A percentile compares a stretch with the other conserved stretches of the same genome.
phyloP scores from a whole-genome alignment of 2,113 vertebrate species.

The Zosterops lateralis region DNA sequence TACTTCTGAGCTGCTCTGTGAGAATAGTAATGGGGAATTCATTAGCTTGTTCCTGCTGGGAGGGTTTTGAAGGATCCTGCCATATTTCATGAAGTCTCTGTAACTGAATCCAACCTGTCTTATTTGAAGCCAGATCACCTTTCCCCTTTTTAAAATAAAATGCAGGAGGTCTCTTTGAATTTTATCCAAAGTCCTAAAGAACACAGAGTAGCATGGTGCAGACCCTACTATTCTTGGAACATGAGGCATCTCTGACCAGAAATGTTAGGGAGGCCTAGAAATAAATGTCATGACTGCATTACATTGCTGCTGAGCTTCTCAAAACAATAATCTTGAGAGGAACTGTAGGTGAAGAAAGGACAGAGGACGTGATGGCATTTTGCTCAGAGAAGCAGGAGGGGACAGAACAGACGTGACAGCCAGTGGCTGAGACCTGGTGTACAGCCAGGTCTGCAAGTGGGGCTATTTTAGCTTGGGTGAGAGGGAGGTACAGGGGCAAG shows the following conservation, averaged over 20 bases:
- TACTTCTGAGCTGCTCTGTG: neutral
- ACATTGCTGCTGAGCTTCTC: neutral
- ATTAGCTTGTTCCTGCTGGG: neutral
- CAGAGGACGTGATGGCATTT: neutral
- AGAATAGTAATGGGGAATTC: neutral
- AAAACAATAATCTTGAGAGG: neutral
- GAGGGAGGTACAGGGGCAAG: neutral
- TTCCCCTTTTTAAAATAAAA: neutral
- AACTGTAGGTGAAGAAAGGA: neutral
- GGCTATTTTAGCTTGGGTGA: neutral
- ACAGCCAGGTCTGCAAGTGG: neutral
- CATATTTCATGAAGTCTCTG: fast-evolving
- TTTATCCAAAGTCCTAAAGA: neutral
- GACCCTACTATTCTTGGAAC: neutral
- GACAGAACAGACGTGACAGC: neutral
- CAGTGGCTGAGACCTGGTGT: neutral
- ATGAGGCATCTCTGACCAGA: neutral
- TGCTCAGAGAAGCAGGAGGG: neutral
- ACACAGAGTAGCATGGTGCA: neutral
- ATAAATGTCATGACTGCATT: neutral
- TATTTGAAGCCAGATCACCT: neutral
- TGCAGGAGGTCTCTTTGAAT: neutral
- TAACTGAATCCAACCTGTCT: neutral
- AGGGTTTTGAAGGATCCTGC: neutral
- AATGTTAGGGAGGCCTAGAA: neutral